These are phyloP conservation scores for Cyaniris semiargus DNA, from an alignment of 2,888 invertebrate genomes.

Conservation along the genomic window DNA sequence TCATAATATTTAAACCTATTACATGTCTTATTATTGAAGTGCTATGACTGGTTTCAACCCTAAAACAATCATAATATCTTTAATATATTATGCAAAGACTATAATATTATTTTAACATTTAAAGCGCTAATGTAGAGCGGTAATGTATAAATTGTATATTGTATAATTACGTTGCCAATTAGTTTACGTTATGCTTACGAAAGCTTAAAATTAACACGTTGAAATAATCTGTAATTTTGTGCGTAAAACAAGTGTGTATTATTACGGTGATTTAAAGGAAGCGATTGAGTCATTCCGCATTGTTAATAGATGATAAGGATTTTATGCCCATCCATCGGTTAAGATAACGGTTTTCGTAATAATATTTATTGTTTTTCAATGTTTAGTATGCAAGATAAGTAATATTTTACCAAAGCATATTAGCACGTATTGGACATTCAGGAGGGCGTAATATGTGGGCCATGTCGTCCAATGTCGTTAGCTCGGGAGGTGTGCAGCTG, in stretches of 20 bases:
- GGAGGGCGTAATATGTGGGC: conserved; percentile 54
- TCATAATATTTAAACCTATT: too few relatives aligned
- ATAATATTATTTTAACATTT: background rate
- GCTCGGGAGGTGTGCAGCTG: background rate
- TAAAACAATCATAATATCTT: background rate
- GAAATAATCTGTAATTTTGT: background rate
- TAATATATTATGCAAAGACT: background rate
- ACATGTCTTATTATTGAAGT: too few relatives aligned
- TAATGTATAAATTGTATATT: background rate
- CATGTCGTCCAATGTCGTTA: conserved; percentile 53
- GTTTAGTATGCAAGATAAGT: background rate
- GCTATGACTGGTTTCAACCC: background rate
- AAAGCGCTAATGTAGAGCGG: background rate
- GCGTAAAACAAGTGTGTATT: conserved; percentile 1
- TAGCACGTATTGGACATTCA: background rate
- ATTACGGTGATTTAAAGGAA: background rate
- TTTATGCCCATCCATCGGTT: conserved; percentile 5
- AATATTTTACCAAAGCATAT: background rate
- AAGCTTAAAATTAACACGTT: background rate
- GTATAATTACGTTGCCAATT: background rate
- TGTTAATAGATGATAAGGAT: background rate
- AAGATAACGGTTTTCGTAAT: background rate
- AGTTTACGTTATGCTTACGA: background rate
- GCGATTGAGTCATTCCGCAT: conserved; percentile 3
- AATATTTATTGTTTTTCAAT: conserved; percentile 7